Conservation (phyloP, 2,797 vertebrate species). For the Cirrhinus molitorella region DNA sequence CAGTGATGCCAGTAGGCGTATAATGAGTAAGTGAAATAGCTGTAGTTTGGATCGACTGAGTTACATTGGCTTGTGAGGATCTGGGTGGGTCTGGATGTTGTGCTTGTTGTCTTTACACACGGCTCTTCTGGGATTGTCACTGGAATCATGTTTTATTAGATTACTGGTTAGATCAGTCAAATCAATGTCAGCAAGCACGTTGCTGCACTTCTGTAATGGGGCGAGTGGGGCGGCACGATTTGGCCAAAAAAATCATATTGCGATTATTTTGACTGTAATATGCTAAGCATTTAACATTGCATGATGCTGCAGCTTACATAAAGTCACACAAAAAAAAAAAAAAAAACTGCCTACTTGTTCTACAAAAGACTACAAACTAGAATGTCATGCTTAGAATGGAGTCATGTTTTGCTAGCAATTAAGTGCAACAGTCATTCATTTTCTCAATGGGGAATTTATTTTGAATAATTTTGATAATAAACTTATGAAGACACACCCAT, state of each 20-base stretch:
- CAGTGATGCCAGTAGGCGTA: constrained; percentile 2
- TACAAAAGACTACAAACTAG: background rate
- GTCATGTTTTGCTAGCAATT: background rate
- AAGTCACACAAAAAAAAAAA: background rate
- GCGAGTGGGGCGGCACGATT: background rate
- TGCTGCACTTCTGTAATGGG: background rate
- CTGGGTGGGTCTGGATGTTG: constrained; percentile 55
- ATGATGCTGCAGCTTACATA: constrained; percentile 12
- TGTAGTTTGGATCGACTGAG: background rate
- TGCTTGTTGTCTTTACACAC: constrained; percentile 53
- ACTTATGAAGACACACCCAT: background rate
- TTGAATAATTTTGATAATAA: background rate
- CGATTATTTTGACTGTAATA: background rate
- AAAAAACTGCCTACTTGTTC: background rate
- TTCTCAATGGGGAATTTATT: background rate
- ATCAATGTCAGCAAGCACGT: constrained; percentile 42
- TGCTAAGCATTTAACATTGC: background rate
- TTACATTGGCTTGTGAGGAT: background rate
- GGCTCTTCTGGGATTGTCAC: constrained; percentile 47
- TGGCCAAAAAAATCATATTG: background rate
- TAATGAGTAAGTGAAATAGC: background rate
- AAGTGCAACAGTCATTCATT: background rate
- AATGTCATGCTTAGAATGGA: background rate
- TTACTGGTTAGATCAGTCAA: constrained; percentile 54
- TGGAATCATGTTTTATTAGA: constrained; percentile 40